Evolutionary conservation across 2,797 vertebrate genomes (phyloP).

Genomic region (Pseudotriccus pelzelni): DNA sequence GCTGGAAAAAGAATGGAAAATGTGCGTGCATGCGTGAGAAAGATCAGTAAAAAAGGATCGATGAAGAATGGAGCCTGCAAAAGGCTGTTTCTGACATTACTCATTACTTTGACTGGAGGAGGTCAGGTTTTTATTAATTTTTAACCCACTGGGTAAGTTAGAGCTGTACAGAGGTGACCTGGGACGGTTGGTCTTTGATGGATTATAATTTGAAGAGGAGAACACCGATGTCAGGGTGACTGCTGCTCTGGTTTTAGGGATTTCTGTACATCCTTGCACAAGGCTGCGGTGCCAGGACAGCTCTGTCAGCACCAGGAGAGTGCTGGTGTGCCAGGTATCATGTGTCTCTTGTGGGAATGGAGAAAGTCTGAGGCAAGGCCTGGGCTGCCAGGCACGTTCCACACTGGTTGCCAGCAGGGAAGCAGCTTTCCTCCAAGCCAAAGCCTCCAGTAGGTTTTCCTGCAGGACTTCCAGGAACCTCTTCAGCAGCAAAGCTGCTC

Average conservation of each 20-base stretch:
- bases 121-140: slow-evolving; percentile 23
- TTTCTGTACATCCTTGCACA: background rate
- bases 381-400: background rate
- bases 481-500: background rate
- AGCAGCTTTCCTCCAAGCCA: background rate
- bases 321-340: background rate
- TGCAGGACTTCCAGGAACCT: background rate
- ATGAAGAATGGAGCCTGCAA: background rate
- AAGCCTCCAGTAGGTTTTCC: background rate
- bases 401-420: background rate
- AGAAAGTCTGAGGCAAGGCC: background rate
- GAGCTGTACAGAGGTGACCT: background rate
- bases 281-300: background rate
- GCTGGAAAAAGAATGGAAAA: slow-evolving; percentile 2
- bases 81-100: background rate
- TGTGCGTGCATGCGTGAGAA: fast-evolving
- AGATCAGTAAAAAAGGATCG: background rate
- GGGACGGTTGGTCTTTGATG: background rate
- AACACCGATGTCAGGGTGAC: fast-evolving
- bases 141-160: background rate
- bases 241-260: background rate
- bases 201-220: background rate
- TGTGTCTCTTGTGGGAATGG: background rate
- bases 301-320: background rate
- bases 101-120: background rate